Base-by-base conservation (phyloP, 2,113 vertebrate genomes). In the Tilapia sparmanii region DNA sequence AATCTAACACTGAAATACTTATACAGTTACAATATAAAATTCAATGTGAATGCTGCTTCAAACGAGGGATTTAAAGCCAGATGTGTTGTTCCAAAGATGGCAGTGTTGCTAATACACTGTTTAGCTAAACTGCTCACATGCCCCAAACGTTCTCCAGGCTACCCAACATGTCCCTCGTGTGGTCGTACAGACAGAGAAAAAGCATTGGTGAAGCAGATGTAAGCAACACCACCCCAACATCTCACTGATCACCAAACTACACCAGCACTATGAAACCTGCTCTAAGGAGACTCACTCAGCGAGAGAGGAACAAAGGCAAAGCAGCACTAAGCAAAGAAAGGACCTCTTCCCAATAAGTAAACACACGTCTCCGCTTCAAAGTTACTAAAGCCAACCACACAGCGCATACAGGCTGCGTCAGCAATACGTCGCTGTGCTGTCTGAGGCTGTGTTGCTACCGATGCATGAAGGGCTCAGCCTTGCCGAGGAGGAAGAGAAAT, bases 391-490 rank as follows among this genome's bases (percentile, higher is more conserved):
- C 10, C 59, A 7, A 63, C 18, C 59, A 63, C 29, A 61, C 57
- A 10, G 57, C 26, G 4, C 16, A 0, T 19, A 10, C 59, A 19
- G 59, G 31, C 18, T 63, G 11, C 59, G 4, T 33, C 59, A 35
- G 59, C 16, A 63, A 0, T 11, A 7, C 6, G 1, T 11, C 10
- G 16, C 29, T 35, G 11, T 12, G 40, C 38, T 12, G 38, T 40
- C 59, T 11, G 9, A 35, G 29, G 59, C 31, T 33, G 16, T 19
- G 9, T 0, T 33, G 15, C 57, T 61, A 0, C 26, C 3, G 26
- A 31, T 31, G 57, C 57, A 6, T 0, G 55, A 59, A 2, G 55
- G 0, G 0, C 59, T 33, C 29, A 3, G 29, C 59, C 59, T 63
- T 3, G 10, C n/a, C 2, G n/a, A 53, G 52, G 19, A 53, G 52